Conservation (phyloP, 1,140 invertebrate genomes). For the Aplysia californica region DNA sequence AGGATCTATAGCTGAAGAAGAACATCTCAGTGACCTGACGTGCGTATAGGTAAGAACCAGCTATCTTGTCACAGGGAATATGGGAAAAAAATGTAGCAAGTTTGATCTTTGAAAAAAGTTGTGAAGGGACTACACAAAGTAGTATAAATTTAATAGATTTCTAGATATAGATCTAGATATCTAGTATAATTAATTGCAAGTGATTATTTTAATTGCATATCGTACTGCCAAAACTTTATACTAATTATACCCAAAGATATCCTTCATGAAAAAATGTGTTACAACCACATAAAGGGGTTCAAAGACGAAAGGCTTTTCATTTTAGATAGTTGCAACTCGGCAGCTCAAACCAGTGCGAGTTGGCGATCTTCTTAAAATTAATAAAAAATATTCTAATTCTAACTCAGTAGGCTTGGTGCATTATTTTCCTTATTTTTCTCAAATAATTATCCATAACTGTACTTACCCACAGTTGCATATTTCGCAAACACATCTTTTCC, state of each 20-base stretch:
- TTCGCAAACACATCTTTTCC: slow-evolving; percentile 61
- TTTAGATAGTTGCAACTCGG: not conserved
- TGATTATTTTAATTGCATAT: no score
- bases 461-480: slow-evolving; percentile 66
- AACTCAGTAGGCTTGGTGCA: not conserved
- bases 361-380: not conserved
- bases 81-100: no score
- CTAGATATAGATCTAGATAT: not conserved
- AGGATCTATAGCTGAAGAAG: not conserved
- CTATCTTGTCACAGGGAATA: no score
- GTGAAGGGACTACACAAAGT: not conserved
- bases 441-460: not conserved
- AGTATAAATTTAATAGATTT: not conserved
- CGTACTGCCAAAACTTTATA: no score
- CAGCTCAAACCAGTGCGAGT: not conserved
- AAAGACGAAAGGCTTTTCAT: not conserved
- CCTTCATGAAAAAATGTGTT: not conserved
- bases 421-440: not conserved
- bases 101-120: not conserved
- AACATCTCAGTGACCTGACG: no score
- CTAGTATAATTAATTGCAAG: no score
- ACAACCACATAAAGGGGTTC: not conserved
- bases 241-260: no score
- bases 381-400: not conserved
- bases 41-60: no score